A percentile compares a stretch with the other conserved stretches of the same genome.
Evolutionary conservation across 2,113 vertebrate species (phyloP).

Genomic region (Pituophis catenifer): DNA sequence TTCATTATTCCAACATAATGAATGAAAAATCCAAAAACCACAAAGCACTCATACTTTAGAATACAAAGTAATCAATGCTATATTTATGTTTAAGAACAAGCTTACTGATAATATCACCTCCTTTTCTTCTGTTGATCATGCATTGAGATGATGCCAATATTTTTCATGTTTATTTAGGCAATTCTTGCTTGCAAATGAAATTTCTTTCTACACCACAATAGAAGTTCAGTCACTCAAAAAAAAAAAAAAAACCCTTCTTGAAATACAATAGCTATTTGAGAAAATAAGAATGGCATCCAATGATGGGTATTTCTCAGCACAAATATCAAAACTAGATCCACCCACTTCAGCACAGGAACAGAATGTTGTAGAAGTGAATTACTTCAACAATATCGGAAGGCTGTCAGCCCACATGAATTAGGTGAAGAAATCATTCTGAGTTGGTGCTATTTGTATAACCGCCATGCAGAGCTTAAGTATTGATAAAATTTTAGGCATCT

Average conservation of each 20-base stretch:
- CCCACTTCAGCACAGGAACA: not conserved
- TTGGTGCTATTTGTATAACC: not conserved
- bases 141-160: not conserved
- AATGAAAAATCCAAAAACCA: not conserved
- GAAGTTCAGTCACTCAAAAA: not conserved
- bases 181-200: not conserved
- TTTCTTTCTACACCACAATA: not conserved
- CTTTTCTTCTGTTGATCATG: not conserved
- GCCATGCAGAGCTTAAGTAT: not conserved
- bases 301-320: not conserved
- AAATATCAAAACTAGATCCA: not conserved
- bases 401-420: not conserved
- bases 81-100: not conserved
- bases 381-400: not conserved
- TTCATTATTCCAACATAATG: too few species aligned
- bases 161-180: not conserved
- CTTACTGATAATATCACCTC: not conserved
- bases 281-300: not conserved
- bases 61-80: not conserved
- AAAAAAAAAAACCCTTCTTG: not conserved
- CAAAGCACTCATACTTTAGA: not conserved
- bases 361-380: not conserved
- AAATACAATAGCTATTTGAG: not conserved
- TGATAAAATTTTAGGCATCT: not conserved
- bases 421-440: not conserved